Base-by-base conservation (phyloP, 2,113 vertebrate genomes). In the Oostethus manadensis region DNA sequence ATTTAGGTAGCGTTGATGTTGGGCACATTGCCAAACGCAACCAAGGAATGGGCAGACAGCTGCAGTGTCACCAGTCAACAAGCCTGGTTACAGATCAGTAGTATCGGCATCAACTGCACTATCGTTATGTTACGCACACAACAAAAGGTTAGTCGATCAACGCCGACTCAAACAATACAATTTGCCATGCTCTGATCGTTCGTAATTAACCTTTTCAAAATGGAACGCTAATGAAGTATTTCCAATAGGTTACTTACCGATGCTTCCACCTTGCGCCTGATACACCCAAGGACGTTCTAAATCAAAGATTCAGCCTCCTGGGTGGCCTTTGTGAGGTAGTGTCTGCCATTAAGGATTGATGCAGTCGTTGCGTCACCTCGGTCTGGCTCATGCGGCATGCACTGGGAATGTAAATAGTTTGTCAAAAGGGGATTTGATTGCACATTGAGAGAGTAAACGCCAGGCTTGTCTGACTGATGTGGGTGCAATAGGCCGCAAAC, bases 151-250 rank as follows among this genome's bases (percentile, higher is more conserved):
- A 42, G 42, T 58, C 21, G 13, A 26, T 60, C 40, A 51, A 35
- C 47, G 55, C 42, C 13, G 14, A 15, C 51, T 57, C 26, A 58
- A 72, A 60, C 57, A 47, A 61, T 48, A 48, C 59, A 29, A 51
- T 62, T 76, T 17, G 29, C 29, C 29, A 50, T 65, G 45, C 63
- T 58, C 53, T 40, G 60, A 71, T 78, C 20, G n/a, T 73, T 76
- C 56, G 66, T 75, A 56, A 82, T 82, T 85, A 84, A 86, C 84
- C 80, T 84, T 86, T 84, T 78, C 60, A 74, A 65, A 45, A 59
- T 55, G 59, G 53, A 69, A 81, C 71, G 61, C 64, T 82, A 74
- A 85, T 77, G 13, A 86, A 73, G 62, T 64, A 44, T 85, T 66
- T 77, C 45, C 62, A 66, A 74, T 76, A 80, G 78, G 77, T 82